Base-by-base conservation (phyloP, 2,888 invertebrate genomes). In the Minunthozetes semirufus region DNA sequence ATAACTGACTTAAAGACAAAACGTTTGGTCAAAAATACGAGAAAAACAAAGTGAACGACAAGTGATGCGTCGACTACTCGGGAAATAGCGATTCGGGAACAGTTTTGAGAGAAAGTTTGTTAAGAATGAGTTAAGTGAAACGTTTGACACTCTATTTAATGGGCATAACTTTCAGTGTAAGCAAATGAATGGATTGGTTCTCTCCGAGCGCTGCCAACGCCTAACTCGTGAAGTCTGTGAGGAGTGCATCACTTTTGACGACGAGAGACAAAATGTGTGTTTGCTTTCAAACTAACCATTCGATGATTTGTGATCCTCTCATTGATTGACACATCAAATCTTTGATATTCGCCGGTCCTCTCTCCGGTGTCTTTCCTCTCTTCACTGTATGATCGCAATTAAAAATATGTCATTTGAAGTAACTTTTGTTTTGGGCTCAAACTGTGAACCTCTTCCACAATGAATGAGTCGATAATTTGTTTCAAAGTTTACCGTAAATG, bases 181-280 rank as follows among this genome's bases (percentile, higher is more conserved):
- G 70, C 70, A 70, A 70, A 70, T 25, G 19, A 74, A 77, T 27
- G 76, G 75, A 72, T 68, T 72, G 59, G 61, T 27, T 48, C 22
- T 61, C 33, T 53, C 42, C 42, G 71, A 75, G 74, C 73, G 72
- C 74, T 73, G 75, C 73, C 75, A 46, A 68, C 66, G 38, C 71
- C 56, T 59, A 72, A 66, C 66, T 72, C 27, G 13, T 46, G 25
- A 61, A 61, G 15, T 61, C 53, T 19, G n/a, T 53, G 38, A 66
- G 17, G 8, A 66, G 19, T 13, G 66, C 66, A 66, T 42, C 19
- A 63, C 63, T 63, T 38, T 38, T 22, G 25, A 19, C 17, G 22
- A 13, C 19, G n/a, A 1, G 1, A 66, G 33, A 61, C 33, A 61
- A 66, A 66, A 66, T 66, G 63, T 66, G 63, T 70, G 70, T 70